Conservation (phyloP, 2,797 vertebrate genomes). For the Miopithecus talapoin region DNA sequence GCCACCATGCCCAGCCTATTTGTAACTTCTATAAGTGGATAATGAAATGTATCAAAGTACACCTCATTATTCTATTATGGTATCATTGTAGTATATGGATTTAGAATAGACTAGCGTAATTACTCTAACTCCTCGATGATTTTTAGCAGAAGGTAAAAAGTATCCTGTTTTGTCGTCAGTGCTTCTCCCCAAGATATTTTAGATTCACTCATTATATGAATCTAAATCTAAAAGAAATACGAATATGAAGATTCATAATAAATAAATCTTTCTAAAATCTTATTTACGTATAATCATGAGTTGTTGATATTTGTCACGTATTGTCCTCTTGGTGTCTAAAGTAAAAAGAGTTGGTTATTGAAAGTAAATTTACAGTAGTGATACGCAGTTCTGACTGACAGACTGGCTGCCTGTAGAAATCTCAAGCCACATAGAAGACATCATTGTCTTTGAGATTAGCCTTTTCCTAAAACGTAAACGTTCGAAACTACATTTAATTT, state of each 20-base stretch:
- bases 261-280: neutral
- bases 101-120: neutral
- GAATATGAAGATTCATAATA: neutral
- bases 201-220: neutral
- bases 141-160: constrained; percentile 10
- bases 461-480: neutral
- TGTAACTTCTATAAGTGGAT: neutral
- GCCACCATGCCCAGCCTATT: neutral
- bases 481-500: constrained; percentile 2
- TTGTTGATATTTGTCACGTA: neutral
- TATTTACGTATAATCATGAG: neutral
- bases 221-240: neutral
- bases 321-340: neutral
- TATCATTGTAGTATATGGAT: neutral
- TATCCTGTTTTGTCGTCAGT: neutral
- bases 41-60: neutral
- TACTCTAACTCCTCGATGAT: neutral
- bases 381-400: neutral
- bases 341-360: neutral
- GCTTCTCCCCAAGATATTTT: neutral
- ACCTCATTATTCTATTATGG: neutral
- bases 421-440: neutral
- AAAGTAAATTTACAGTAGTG: neutral
- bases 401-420: neutral
- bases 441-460: neutral